phyloP scores from a whole-genome alignment of 2,888 invertebrate genomes.

The Mystacides longicornis region DNA sequence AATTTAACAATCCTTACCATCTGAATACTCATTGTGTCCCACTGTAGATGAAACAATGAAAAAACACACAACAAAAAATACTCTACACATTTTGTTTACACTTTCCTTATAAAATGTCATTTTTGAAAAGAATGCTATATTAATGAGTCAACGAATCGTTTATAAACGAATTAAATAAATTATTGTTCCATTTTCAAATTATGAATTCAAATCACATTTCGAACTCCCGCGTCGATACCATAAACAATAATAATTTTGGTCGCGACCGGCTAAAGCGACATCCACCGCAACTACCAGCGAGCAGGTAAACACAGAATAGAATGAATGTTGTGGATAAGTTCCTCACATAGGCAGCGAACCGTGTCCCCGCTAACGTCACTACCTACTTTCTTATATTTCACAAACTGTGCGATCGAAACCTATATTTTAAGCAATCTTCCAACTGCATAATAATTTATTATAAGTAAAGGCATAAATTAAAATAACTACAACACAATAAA shows the following conservation, averaged over 20 bases:
- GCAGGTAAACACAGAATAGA: conserved; percentile 3
- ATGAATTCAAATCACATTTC: neutral
- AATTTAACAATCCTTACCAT: conserved; percentile 13
- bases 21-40: conserved; percentile 17
- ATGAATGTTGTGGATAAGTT: conserved; percentile 2
- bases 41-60: conserved; percentile 22
- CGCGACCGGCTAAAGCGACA: neutral
- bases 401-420: too few relatives aligned
- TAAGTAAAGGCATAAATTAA: too few relatives aligned
- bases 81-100: neutral
- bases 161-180: too few relatives aligned
- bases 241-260: neutral
- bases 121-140: too few relatives aligned
- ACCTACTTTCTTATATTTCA: neutral
- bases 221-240: neutral
- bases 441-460: too few relatives aligned
- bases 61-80: neutral
- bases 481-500: too few relatives aligned
- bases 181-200: neutral
- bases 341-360: conserved; percentile 11
- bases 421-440: too few relatives aligned
- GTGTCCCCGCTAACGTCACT: neutral
- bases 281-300: conserved; percentile 9
- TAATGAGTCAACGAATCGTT: too few relatives aligned
- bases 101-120: neutral